Evolutionary conservation across 2,797 vertebrate genomes (phyloP).

Genomic region (Setipinna tenuifilis): DNA sequence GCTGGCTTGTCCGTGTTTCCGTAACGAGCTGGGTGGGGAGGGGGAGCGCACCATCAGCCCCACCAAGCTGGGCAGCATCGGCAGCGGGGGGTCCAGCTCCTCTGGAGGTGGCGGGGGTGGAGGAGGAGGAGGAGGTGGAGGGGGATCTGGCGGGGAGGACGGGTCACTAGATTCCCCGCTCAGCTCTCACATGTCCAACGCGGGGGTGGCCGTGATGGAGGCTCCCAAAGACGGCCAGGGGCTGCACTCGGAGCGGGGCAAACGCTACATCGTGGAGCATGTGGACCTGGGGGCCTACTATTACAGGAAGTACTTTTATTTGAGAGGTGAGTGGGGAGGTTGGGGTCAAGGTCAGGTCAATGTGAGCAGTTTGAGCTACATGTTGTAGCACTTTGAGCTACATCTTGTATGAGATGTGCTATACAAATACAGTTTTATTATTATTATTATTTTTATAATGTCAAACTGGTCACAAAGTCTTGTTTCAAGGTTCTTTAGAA

Average conservation of each 20-base stretch:
- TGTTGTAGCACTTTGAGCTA: no score
- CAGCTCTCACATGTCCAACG: conserved; percentile 92
- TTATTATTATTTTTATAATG: no score
- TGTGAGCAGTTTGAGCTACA: no score
- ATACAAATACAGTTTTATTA: no score
- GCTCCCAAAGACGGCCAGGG: conserved; percentile 88
- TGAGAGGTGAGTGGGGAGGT: conserved; percentile 88
- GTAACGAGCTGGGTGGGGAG: conserved; percentile 97
- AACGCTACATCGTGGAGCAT: conserved; percentile 93
- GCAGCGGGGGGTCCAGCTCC: conserved; percentile 86
- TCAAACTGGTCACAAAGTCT: no score
- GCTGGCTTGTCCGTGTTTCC: conserved; percentile 96
- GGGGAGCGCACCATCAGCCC: conserved; percentile 92
- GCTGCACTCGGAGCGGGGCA: conserved; percentile 89
- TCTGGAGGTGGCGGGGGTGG: not conserved
- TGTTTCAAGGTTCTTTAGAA: no score
- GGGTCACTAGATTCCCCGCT: conserved; percentile 89
- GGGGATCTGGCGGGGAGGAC: conserved; percentile 84
- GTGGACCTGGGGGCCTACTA: conserved; percentile 96
- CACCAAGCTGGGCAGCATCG: conserved; percentile 86
- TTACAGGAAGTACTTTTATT: conserved; percentile 95
- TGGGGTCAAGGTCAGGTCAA: no score
- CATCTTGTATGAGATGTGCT: no score
- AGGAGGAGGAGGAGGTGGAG: not conserved
- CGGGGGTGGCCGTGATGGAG: conserved; percentile 94